A percentile compares a stretch with the other conserved stretches of the same genome.
These are phyloP conservation scores for Scotopteryx bipunctaria DNA, from an alignment of 2,888 invertebrate genomes.

Conservation along the genomic window DNA sequence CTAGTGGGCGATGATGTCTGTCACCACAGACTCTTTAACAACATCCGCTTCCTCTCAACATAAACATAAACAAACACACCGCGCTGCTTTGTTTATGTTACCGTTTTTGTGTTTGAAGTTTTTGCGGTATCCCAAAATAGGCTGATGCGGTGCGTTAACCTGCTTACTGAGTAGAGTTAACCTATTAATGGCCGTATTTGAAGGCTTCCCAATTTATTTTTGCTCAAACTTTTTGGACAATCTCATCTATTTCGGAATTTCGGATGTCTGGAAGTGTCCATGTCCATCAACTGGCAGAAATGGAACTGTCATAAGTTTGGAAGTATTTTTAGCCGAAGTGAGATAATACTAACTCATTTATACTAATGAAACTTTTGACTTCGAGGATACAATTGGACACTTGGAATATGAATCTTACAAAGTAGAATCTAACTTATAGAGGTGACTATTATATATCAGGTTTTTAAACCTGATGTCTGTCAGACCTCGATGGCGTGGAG, in stretches of 20 bases:
- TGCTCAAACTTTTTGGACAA: constrained; percentile 3
- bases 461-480: too few species aligned
- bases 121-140: constrained; percentile 29
- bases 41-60: constrained; percentile 31
- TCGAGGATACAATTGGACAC: not conserved
- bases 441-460: too few species aligned
- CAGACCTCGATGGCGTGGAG: too few species aligned
- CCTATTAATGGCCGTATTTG: too few species aligned
- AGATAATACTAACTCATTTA: not conserved
- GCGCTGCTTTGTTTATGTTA: constrained; percentile 24
- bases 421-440: too few species aligned
- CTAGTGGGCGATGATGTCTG: not conserved
- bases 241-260: not conserved
- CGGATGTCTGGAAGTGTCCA: not conserved
- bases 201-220: not conserved
- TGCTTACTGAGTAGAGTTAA: constrained; percentile 5
- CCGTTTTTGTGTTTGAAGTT: constrained; percentile 32
- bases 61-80: constrained; percentile 26
- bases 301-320: constrained; percentile 9
- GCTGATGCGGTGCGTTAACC: constrained; percentile 15
- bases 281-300: constrained; percentile 3
- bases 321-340: constrained; percentile 4
- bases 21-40: constrained; percentile 15
- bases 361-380: not conserved
- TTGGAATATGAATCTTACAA: too few species aligned